Conservation (phyloP, 2,113 vertebrate species). For the Hydropotes inermis region DNA sequence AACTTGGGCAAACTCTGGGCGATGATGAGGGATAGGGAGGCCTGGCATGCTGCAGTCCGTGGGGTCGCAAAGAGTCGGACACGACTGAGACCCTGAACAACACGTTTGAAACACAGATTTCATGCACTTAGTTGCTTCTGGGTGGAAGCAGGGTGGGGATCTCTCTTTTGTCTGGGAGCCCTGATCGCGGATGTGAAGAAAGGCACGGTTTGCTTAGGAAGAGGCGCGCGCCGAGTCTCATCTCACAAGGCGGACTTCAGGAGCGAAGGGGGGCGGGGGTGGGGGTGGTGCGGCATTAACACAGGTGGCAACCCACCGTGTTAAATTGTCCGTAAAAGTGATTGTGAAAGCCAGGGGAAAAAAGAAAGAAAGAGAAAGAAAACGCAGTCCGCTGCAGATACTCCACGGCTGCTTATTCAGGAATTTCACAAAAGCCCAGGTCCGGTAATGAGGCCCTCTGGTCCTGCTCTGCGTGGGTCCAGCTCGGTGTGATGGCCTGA, state of each 20-base stretch:
- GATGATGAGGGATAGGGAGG: not conserved
- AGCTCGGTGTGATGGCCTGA: not conserved
- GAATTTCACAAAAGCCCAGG: constrained; percentile 74
- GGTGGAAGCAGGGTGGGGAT: not conserved
- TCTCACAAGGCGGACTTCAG: not conserved
- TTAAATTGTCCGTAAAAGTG: constrained; percentile 64
- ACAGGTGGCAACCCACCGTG: constrained; percentile 38
- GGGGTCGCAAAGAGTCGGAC: not conserved
- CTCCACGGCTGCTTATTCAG: constrained; percentile 71
- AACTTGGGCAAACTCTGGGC: not conserved
- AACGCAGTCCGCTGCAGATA: constrained; percentile 59
- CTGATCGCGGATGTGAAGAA: not conserved
- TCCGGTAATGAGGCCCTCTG: constrained; percentile 74
- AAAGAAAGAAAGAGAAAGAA: constrained; percentile 32
- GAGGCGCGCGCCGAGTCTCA: not conserved
- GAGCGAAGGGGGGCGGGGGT: not conserved
- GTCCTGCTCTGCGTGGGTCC: constrained; percentile 58
- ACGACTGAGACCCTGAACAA: not conserved
- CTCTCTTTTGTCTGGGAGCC: not conserved
- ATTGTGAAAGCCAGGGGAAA: constrained; percentile 51
- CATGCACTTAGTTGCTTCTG: not conserved
- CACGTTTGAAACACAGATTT: not conserved
- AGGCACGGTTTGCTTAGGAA: not conserved
- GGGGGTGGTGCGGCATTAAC: constrained; percentile 9
- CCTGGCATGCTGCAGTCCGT: not conserved